Percentiles rank a stretch among this genome's conserved stretches.
These are phyloP conservation scores for Burhinus bistriatus DNA, from an alignment of 2,113 vertebrate species.

Conservation along the genomic window DNA sequence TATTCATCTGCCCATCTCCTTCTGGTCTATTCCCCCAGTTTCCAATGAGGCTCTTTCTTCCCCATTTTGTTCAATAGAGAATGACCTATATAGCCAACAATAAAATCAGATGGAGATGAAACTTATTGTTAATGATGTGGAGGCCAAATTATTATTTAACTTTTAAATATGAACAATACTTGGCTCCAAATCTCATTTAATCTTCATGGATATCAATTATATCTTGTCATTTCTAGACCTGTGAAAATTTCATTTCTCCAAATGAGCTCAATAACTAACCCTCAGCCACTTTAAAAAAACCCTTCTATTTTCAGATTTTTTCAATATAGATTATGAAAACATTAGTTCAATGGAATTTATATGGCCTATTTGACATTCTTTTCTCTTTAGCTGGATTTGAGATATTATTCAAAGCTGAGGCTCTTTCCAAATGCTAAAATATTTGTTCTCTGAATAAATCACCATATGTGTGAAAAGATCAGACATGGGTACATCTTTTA, in stretches of 20 bases:
- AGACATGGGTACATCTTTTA: background rate
- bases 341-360: constrained; percentile 48
- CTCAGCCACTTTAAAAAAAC: background rate
- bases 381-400: constrained; percentile 18
- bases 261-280: constrained; percentile 49
- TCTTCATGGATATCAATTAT: constrained; percentile 52
- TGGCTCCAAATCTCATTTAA: constrained; percentile 45
- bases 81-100: constrained; percentile 5
- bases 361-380: constrained; percentile 35
- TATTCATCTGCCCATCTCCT: background rate
- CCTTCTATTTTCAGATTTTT: constrained; percentile 1
- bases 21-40: background rate
- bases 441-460: constrained; percentile 50
- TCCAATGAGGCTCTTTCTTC: background rate
- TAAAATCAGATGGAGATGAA: constrained; percentile 26
- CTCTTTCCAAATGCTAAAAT: constrained; percentile 35
- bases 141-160: constrained; percentile 58
- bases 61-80: background rate
- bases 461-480: constrained; percentile 9
- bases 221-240: constrained; percentile 45
- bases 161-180: constrained; percentile 49
- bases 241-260: constrained; percentile 49
- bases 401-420: constrained; percentile 15
- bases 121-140: constrained; percentile 22
- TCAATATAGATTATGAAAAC: constrained; percentile 39